phyloP scores from a whole-genome alignment of 2,888 invertebrate genomes.

The Epirrhoe alternata region DNA sequence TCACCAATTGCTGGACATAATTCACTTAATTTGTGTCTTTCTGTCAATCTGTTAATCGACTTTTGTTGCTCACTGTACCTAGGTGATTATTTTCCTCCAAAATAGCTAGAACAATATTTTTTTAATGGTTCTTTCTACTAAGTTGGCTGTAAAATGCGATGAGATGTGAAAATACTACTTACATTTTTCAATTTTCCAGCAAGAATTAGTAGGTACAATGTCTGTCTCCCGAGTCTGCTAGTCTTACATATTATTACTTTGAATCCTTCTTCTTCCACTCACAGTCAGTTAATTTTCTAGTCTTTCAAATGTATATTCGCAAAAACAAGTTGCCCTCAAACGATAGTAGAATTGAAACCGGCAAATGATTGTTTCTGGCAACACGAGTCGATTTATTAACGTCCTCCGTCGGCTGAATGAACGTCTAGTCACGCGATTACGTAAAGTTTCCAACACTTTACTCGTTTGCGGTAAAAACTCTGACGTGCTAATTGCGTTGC shows the following conservation, averaged over 20 bases:
- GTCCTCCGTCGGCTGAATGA: conserved; percentile 67
- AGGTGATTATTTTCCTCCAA: too few species aligned
- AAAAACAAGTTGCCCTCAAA: conserved; percentile 6
- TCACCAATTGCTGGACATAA: too few species aligned
- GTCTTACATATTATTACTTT: neutral
- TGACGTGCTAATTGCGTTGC: conserved; percentile 78
- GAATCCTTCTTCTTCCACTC: neutral
- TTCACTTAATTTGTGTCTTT: too few species aligned
- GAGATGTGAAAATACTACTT: too few species aligned
- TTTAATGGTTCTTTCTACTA: too few species aligned
- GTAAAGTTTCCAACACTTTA: conserved; percentile 76
- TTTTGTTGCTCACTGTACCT: too few species aligned
- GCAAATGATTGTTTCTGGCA: conserved; percentile 38
- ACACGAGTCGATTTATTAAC: conserved; percentile 42
- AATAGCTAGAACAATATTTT: too few species aligned
- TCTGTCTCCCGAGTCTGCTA: too few species aligned
- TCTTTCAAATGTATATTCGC: neutral
- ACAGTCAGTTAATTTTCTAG: neutral
- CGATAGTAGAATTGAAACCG: conserved; percentile 29
- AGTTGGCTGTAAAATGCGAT: too few species aligned
- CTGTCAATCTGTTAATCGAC: too few species aligned
- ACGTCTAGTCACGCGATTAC: conserved; percentile 78
- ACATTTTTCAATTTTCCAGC: too few species aligned
- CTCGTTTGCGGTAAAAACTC: conserved; percentile 75
- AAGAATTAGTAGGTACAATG: too few species aligned